phyloP scores from a whole-genome alignment of 2,113 vertebrate species.

The Gobio gobio region DNA sequence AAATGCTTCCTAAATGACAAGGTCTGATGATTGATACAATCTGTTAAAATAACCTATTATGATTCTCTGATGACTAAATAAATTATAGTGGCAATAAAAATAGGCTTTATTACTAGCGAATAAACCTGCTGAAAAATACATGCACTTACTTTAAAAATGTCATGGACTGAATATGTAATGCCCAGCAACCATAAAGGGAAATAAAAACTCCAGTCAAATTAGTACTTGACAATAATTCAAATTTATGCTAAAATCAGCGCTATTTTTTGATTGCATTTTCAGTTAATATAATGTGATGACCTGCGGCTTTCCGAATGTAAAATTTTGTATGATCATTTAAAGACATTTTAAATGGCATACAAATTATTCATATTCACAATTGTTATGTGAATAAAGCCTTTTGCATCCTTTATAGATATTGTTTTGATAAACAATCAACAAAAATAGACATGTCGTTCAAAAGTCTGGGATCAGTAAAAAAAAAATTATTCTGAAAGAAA shows the following conservation, averaged over 20 bases:
- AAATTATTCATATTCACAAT: neutral
- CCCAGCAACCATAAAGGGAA: slow-evolving; percentile 17
- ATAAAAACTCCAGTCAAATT: slow-evolving; percentile 14
- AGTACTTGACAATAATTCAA: neutral
- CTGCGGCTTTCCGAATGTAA: neutral
- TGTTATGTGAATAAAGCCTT: neutral
- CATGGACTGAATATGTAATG: slow-evolving; percentile 29
- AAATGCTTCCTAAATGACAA: neutral
- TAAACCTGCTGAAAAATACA: slow-evolving; percentile 28
- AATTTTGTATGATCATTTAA: neutral
- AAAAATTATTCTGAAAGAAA: neutral
- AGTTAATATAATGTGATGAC: neutral
- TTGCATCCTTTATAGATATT: neutral
- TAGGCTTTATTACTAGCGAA: slow-evolving; percentile 12
- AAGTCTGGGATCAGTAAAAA: neutral
- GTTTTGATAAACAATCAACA: neutral
- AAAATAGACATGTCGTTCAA: neutral
- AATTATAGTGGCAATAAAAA: slow-evolving; percentile 28
- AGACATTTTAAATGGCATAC: neutral
- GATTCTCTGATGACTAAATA: slow-evolving; percentile 7
- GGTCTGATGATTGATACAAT: slow-evolving; percentile 33
- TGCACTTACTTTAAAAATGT: slow-evolving; percentile 6
- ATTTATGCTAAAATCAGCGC: slow-evolving; percentile 6
- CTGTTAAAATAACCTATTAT: slow-evolving; percentile 18
- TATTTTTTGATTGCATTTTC: neutral